These are phyloP conservation scores for Cacoxenus indagator DNA, from an alignment of 2,888 invertebrate species.

Conservation along the genomic window DNA sequence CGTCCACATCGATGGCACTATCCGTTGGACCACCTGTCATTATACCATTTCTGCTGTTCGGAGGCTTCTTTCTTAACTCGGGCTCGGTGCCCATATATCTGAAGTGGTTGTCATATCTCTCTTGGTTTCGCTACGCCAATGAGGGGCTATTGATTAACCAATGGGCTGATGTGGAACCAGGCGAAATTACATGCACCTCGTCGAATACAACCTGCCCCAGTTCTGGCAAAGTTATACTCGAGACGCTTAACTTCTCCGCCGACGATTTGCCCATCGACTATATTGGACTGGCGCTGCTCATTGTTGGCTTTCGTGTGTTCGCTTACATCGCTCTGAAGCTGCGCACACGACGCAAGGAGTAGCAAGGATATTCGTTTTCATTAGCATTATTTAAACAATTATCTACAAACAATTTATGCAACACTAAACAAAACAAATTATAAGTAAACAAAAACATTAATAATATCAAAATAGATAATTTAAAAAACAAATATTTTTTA, in stretches of 20 bases:
- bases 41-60: slow-evolving; percentile 94
- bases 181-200: slow-evolving; percentile 81
- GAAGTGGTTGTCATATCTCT: slow-evolving; percentile 87
- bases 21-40: slow-evolving; percentile 92
- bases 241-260: slow-evolving; percentile 83
- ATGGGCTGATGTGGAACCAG: slow-evolving; percentile 83
- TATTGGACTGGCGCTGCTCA: slow-evolving; percentile 78
- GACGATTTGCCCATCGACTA: slow-evolving; percentile 80
- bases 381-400: background rate
- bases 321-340: slow-evolving; percentile 83
- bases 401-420: background rate
- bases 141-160: slow-evolving; percentile 91
- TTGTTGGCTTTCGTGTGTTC: slow-evolving; percentile 80
- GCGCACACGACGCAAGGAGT: slow-evolving; percentile 78
- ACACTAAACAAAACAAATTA: background rate
- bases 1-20: slow-evolving; percentile 87
- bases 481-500: too few relatives aligned
- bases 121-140: slow-evolving; percentile 94
- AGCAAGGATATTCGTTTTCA: slow-evolving; percentile 12
- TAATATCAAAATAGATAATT: slow-evolving; percentile 1
- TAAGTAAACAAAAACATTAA: background rate
- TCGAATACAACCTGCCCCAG: slow-evolving; percentile 84
- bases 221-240: slow-evolving; percentile 83
- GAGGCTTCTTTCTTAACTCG: slow-evolving; percentile 94
- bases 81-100: slow-evolving; percentile 89